Evolutionary conservation across 2,797 vertebrate species (phyloP).

Genomic region (Petrocephalus sullivani): DNA sequence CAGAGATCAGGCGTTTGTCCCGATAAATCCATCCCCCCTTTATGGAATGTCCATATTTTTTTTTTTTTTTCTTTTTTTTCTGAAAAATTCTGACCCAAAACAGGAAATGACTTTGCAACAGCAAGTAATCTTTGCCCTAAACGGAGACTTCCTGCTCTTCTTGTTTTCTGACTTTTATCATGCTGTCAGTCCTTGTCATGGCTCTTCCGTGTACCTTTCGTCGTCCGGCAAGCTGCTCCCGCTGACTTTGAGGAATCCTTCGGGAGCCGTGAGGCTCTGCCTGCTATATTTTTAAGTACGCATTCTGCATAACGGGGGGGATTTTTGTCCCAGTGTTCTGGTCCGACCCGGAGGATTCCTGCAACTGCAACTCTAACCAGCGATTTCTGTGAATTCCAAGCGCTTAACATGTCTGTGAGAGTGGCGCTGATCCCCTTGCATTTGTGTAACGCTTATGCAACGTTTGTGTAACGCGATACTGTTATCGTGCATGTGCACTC

Average conservation of each 20-base stretch:
- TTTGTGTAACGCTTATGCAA: background rate
- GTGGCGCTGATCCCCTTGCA: background rate
- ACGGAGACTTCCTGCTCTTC: constrained; percentile 49
- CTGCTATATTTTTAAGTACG: background rate
- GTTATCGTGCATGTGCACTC: background rate
- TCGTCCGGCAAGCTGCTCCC: background rate
- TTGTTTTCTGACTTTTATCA: constrained; percentile 36
- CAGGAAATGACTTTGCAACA: constrained; percentile 50
- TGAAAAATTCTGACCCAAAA: constrained; percentile 35
- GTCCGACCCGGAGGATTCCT: background rate
- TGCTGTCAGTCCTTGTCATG: constrained; percentile 18
- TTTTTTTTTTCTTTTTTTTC: background rate
- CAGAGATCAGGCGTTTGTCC: constrained; percentile 20
- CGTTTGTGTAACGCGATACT: background rate
- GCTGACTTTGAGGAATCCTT: background rate
- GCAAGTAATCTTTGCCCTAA: constrained; percentile 49
- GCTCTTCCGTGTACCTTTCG: background rate
- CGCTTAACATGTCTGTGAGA: background rate
- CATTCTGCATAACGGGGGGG: background rate
- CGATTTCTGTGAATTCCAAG: background rate
- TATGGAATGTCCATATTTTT: constrained; percentile 8
- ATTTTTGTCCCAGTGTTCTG: background rate
- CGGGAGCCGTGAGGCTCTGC: background rate
- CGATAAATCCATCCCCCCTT: constrained; percentile 34
- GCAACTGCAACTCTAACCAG: background rate